Percentiles rank a stretch among this genome's conserved stretches.
These are phyloP conservation scores for Nomada fabriciana DNA, from an alignment of 2,888 invertebrate genomes.

Conservation along the genomic window DNA sequence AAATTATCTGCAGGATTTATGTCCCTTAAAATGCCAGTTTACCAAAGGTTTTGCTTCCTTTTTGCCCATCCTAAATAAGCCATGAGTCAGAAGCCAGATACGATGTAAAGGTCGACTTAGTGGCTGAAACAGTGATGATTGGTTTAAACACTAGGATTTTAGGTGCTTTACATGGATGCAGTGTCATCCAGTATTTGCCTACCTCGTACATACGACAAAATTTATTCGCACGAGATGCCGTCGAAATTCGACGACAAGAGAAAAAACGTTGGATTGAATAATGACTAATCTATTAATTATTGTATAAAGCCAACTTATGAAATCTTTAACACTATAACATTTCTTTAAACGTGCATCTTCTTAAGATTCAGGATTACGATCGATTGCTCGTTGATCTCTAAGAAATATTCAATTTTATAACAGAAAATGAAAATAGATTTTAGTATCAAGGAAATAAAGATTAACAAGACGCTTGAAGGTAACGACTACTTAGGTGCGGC, in stretches of 20 bases:
- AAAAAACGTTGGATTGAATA: not conserved
- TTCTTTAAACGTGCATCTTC: not conserved
- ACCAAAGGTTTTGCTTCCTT: constrained; percentile 39
- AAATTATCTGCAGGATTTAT: constrained; percentile 27
- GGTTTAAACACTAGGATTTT: constrained; percentile 32
- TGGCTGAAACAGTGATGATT: constrained; percentile 34
- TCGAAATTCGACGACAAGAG: not conserved
- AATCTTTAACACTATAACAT: not conserved
- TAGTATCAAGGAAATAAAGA: not conserved
- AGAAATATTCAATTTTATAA: not conserved
- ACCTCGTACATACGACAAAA: not conserved
- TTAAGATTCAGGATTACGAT: not conserved
- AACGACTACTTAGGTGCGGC: not conserved
- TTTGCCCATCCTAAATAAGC: constrained; percentile 34
- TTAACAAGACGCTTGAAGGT: not conserved
- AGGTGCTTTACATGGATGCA: constrained; percentile 13
- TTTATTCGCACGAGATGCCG: not conserved
- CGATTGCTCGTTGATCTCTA: not conserved
- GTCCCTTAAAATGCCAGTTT: constrained; percentile 25
- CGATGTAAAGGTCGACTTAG: constrained; percentile 27
- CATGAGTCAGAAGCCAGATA: constrained; percentile 44
- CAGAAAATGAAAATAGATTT: not conserved
- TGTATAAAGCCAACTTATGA: not conserved
- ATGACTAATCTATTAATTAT: not conserved
- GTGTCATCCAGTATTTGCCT: constrained; percentile 13